These are phyloP conservation scores for Orthonychiurus folsomi DNA, from an alignment of 2,888 invertebrate genomes.

Conservation along the genomic window DNA sequence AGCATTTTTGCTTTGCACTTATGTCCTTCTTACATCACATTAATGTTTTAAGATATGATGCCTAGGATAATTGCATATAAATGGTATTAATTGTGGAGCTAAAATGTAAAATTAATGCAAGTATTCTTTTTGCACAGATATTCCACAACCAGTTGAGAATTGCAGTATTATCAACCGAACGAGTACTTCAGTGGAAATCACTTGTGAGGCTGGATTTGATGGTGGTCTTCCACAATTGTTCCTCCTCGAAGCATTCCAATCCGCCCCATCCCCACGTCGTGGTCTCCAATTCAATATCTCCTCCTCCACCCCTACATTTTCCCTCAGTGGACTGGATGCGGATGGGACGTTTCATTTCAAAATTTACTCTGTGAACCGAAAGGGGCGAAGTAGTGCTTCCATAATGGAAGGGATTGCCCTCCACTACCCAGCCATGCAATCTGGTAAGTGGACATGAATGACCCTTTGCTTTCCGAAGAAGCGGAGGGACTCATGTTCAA, in stretches of 20 bases:
- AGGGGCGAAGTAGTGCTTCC: conserved; percentile 66
- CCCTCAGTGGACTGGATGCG: conserved; percentile 66
- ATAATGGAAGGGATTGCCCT: conserved; percentile 67
- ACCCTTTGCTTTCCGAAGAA: conserved; percentile 9
- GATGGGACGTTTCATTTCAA: conserved; percentile 68
- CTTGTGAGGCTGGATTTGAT: conserved; percentile 75
- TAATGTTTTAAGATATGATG: too few relatives aligned
- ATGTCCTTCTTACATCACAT: too few relatives aligned
- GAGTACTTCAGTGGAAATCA: conserved; percentile 69
- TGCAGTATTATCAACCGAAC: conserved; percentile 78
- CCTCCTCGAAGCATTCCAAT: conserved; percentile 65
- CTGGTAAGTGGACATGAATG: conserved; percentile 35
- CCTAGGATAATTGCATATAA: too few relatives aligned
- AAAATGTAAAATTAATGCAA: neutral
- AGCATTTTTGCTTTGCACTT: too few relatives aligned
- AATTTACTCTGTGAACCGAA: conserved; percentile 70
- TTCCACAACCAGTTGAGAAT: conserved; percentile 75
- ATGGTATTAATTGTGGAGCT: too few relatives aligned
- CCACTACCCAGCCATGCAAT: conserved; percentile 55
- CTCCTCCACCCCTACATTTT: conserved; percentile 59
- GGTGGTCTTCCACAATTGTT: conserved; percentile 73
- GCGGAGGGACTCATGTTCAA: neutral
- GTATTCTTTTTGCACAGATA: too few relatives aligned
- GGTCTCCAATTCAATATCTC: conserved; percentile 53
- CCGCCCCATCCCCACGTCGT: conserved; percentile 30